Evolutionary conservation across 2,888 invertebrate species (phyloP), one percentile per base, ranked within the genome.

Genomic region (Caenorhabditis japonica): DNA sequence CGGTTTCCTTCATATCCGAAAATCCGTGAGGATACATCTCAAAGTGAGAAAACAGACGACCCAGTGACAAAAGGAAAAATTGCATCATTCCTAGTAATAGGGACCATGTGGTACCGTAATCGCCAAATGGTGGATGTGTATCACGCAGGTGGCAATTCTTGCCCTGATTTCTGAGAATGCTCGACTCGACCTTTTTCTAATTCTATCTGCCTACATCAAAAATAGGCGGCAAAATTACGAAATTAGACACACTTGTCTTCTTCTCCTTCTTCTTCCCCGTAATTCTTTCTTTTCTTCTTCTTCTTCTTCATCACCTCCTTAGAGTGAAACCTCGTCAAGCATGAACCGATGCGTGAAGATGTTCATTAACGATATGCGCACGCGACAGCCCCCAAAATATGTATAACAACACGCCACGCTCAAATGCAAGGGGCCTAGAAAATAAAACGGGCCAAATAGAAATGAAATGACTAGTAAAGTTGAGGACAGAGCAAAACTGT

Each of bases 231-330:
- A 36, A 38, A 66, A 66, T 52, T 53, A 41, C 59, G 53, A 53
- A 69, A 69, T 60, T 59, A 69, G 68, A 59, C 41, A 69, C 68
- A 59, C 59, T 59, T 69, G 64, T 64, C 59, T 43, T 39, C 59
- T 51, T 33, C 33, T 25, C 21, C 27, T 51, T 27, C 39, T 39
- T 25, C 49, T 49, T 34, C 41, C n/a, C n/a, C n/a, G n/a, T n/a
- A n/a, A n/a, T n/a, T n/a, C n/a, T n/a, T 30, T 10, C 30, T 30
- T 10, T 19, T 43, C 55, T 47, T 38, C 41, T 47, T 41, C 34
- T 56, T 15, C 36, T 43, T 15, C 21, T 44, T 43, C 58, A 53
- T 60, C 58, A 69, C 66, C 27, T 19, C 46, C 10, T 30, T 10
- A 30, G 30, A 30, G 30, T 30, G 30, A 30, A 10, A 7, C n/a